A percentile compares a stretch with the other conserved stretches of the same genome.
Evolutionary conservation across 2,888 invertebrate genomes (phyloP).

Genomic region (Diarsia dahlii): DNA sequence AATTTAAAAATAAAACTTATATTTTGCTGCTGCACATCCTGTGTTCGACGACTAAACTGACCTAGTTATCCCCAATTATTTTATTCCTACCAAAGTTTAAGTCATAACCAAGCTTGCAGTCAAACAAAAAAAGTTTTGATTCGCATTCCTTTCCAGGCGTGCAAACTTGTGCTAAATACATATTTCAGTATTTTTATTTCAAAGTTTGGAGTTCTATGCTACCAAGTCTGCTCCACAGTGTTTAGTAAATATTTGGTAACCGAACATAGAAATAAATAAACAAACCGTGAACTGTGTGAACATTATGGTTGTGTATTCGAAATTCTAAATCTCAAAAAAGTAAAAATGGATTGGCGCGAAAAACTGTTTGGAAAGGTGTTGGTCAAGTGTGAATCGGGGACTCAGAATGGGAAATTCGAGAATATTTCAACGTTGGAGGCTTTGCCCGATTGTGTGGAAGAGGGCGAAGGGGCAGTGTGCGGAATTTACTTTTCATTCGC

Average conservation of each 20-base stretch:
- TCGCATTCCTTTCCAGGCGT: constrained; percentile 60
- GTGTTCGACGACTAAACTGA: constrained; percentile 54
- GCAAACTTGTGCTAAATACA: constrained; percentile 57
- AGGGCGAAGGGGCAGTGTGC: constrained; percentile 88
- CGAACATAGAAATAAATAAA: constrained; percentile 42
- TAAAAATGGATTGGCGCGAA: constrained; percentile 91
- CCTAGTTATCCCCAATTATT: constrained; percentile 36
- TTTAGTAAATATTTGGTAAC: constrained; percentile 50
- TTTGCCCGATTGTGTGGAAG: constrained; percentile 85
- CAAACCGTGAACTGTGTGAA: constrained; percentile 41
- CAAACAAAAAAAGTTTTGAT: constrained; percentile 55
- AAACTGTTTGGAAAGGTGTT: constrained; percentile 91
- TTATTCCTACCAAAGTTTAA: constrained; percentile 22
- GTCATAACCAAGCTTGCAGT: constrained; percentile 7
- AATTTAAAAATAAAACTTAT: constrained; percentile 82
- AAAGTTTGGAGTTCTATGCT: constrained; percentile 25
- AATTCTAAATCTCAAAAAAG: constrained; percentile 43
- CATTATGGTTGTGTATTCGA: constrained; percentile 40
- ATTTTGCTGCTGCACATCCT: constrained; percentile 67
- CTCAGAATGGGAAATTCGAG: constrained; percentile 86
- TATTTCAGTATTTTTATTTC: constrained; percentile 42
- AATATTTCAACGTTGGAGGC: constrained; percentile 86
- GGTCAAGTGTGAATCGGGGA: constrained; percentile 87
- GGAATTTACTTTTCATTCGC: constrained; percentile 94
- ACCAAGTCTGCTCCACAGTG: constrained; percentile 1